Percentiles rank a stretch among this genome's conserved stretches.
Conservation (phyloP, 2,888 invertebrate species). For the Drosophila recens region DNA sequence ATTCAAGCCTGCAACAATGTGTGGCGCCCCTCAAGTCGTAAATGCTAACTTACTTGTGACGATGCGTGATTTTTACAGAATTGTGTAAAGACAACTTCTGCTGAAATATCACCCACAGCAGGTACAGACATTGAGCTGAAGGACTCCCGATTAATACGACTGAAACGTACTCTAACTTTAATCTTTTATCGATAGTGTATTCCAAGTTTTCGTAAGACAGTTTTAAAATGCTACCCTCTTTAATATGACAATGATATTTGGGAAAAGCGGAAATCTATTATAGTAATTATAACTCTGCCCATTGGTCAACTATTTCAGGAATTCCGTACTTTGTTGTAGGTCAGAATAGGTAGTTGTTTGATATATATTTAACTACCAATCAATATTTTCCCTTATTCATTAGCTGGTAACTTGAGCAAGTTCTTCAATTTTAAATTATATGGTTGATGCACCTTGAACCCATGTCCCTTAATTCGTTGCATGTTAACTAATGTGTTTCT, state of each 20-base stretch:
- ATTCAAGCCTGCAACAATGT: slow-evolving; percentile 67
- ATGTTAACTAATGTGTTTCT: slow-evolving; percentile 23
- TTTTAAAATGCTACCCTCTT: neutral
- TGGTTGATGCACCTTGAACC: slow-evolving; percentile 12
- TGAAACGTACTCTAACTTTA: neutral
- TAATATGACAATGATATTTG: neutral
- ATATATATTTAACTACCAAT: slow-evolving; percentile 23
- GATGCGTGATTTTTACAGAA: slow-evolving; percentile 74
- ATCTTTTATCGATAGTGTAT: neutral
- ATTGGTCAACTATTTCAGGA: slow-evolving; percentile 15
- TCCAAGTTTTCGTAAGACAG: neutral
- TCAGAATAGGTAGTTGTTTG: slow-evolving; percentile 5
- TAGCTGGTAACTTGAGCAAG: slow-evolving; percentile 12
- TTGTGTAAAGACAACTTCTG: slow-evolving; percentile 25
- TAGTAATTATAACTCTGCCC: neutral
- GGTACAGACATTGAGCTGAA: slow-evolving; percentile 24
- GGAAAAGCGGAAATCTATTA: neutral
- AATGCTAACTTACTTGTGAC: slow-evolving; percentile 57
- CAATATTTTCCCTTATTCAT: slow-evolving; percentile 22
- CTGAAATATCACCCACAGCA: slow-evolving; percentile 29
- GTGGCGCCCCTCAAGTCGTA: slow-evolving; percentile 66
- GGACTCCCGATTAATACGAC: no score
- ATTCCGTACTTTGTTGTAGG: slow-evolving; percentile 7
- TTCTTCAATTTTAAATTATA: slow-evolving; percentile 41
- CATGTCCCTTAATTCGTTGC: slow-evolving; percentile 8